Evolutionary conservation across 1,140 invertebrate genomes (phyloP), one percentile per base, ranked within the genome.

Genomic region (Aphelinus certus): DNA sequence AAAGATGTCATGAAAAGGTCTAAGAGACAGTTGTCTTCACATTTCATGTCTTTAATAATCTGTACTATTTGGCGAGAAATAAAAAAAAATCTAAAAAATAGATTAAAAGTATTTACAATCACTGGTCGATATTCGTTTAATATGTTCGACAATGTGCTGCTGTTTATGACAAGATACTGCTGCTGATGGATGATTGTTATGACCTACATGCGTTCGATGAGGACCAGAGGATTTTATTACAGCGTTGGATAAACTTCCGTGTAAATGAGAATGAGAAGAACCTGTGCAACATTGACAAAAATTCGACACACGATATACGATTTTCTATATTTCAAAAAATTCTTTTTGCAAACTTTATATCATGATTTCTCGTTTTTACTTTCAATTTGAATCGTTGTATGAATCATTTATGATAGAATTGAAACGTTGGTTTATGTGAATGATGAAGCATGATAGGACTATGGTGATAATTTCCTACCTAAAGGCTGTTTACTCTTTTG

Each of bases 41-140:
- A 47, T 62, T 53, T 61, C 26, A 62, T 60, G 45, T 56, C 73
- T 75, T 75, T 42, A 42, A 69, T 47, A 73, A 60, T 60, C 55
- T 74, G 56, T 70, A 76, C 61, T 71, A 64, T 73, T 70, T 65
- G 49, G 57, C 49, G 48, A 51, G n/a, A 75, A 67, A 61, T 3
- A 43, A 71, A 66, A 48, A 67, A 71, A 43, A 62, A 55, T 64
- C 73, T 71, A 57, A 67, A 65, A 76, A 71, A 55, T 57, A 68
- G 47, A 69, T 64, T 56, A 57, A 73, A 56, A 64, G 73, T 83
- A 88, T 85, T 88, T 79, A 88, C 88, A 78, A 73, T 88, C 88
- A 78, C 83, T 86, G 65, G 85, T 87, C 7, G 88, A 83, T 46
- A 89, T 82, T 78, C 87, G 79, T 79, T 89, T 89, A 78, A 89